These are phyloP conservation scores for Tringa solitaria DNA, from an alignment of 2,113 vertebrate species.

Conservation along the genomic window DNA sequence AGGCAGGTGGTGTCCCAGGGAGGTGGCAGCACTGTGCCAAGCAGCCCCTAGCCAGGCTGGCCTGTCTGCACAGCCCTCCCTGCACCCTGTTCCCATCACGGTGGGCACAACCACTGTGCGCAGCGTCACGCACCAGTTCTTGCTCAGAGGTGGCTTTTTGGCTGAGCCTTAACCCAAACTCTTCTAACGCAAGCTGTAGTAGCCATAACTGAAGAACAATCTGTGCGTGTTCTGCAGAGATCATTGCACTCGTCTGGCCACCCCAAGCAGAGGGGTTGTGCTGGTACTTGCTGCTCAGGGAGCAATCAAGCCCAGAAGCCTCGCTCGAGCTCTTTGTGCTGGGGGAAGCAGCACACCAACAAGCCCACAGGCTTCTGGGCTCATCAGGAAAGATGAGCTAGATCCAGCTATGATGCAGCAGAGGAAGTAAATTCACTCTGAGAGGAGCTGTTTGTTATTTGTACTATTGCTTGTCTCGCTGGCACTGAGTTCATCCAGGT, in stretches of 20 bases:
- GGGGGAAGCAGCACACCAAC: background rate
- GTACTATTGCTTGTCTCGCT: background rate
- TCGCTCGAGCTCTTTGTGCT: background rate
- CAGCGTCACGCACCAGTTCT: background rate
- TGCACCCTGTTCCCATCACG: background rate
- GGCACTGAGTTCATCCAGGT: background rate
- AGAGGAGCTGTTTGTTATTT: background rate
- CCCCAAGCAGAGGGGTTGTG: fast-evolving
- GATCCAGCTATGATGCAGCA: background rate
- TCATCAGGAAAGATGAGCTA: background rate
- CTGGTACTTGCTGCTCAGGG: background rate
- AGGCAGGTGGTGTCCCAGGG: background rate
- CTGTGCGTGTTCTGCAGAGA: background rate
- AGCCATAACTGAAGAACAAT: background rate
- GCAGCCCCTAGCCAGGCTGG: background rate
- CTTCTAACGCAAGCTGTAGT: background rate
- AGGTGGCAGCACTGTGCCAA: background rate
- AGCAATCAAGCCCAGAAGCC: background rate
- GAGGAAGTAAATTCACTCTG: background rate
- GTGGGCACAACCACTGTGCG: background rate
- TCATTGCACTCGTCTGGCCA: background rate
- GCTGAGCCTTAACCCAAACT: background rate
- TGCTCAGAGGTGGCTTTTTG: background rate
- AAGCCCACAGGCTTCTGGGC: background rate
- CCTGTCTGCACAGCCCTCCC: background rate